Percentiles rank a stretch among this genome's conserved stretches.
Conservation (phyloP, 92 coral and sea anemone genomes). For the Phenganax subtilis region DNA sequence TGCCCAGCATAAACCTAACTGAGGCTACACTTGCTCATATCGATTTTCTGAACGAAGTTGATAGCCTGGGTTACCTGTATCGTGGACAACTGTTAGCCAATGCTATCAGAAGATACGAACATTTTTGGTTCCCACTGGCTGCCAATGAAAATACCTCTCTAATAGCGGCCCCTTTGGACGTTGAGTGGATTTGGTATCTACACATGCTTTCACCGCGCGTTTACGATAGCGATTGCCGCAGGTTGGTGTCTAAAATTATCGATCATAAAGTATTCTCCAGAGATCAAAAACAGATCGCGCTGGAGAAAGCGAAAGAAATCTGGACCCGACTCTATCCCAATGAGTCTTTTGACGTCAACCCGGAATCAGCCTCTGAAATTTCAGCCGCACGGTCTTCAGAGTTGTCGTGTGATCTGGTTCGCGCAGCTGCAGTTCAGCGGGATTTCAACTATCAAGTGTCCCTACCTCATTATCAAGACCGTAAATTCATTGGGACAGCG, state of each 20-base stretch:
- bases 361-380: slow-evolving; percentile 3
- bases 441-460: slow-evolving; percentile 57
- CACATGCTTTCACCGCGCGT: slow-evolving; percentile 65
- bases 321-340: slow-evolving; percentile 55
- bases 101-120: slow-evolving; percentile 44
- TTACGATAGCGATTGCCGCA: slow-evolving; percentile 60
- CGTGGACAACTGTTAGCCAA: slow-evolving; percentile 27
- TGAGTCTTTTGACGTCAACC: slow-evolving; percentile 51
- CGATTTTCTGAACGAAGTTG: slow-evolving; percentile 38
- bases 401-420: slow-evolving; percentile 47
- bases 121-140: slow-evolving; percentile 43
- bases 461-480: slow-evolving; percentile 56
- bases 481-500: slow-evolving; percentile 49
- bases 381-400: slow-evolving; percentile 26
- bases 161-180: slow-evolving; percentile 60
- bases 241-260: slow-evolving; percentile 50
- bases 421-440: slow-evolving; percentile 36
- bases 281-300: slow-evolving; percentile 37
- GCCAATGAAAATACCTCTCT: slow-evolving; percentile 26
- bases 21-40: slow-evolving; percentile 43
- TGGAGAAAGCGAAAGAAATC: slow-evolving; percentile 36
- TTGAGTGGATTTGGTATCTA: slow-evolving; percentile 52
- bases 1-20: slow-evolving; percentile 26
- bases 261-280: slow-evolving; percentile 52
- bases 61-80: slow-evolving; percentile 20